These are phyloP conservation scores for Vulpes lagopus DNA, from an alignment of 2,113 vertebrate species.

Conservation along the genomic window DNA sequence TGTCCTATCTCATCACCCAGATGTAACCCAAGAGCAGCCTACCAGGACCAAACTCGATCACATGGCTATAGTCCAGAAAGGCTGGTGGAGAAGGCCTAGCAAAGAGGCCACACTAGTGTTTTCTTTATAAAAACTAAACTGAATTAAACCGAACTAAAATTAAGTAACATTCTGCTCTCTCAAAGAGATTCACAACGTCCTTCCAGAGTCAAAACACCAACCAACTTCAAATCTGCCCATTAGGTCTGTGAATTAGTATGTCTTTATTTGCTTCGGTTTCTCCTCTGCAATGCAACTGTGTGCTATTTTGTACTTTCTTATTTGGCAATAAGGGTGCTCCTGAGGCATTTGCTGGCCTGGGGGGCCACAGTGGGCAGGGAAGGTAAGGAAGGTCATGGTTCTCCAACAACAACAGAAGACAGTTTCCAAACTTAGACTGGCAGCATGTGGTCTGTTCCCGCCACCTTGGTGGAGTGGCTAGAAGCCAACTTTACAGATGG, in stretches of 20 bases:
- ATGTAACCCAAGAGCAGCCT: not conserved
- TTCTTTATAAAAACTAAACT: not conserved
- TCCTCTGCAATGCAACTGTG: not conserved
- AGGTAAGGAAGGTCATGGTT: not conserved
- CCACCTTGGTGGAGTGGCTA: not conserved
- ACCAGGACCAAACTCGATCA: not conserved
- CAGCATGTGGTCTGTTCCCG: not conserved
- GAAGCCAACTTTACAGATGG: not conserved
- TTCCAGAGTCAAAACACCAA: not conserved
- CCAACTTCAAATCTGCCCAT: not conserved
- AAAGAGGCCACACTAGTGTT: not conserved
- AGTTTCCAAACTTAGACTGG: not conserved
- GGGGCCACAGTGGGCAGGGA: not conserved
- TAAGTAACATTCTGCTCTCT: not conserved
- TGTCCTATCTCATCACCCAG: not conserved
- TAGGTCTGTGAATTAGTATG: slow-evolving; percentile 42
- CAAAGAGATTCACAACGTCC: not conserved
- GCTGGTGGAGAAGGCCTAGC: not conserved
- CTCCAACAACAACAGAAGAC: not conserved
- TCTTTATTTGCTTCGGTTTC: slow-evolving; percentile 54
- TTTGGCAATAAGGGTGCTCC: slow-evolving; percentile 1
- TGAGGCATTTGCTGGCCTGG: not conserved
- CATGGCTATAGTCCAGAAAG: not conserved
- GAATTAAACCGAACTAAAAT: slow-evolving; percentile 14
- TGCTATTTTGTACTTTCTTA: slow-evolving; percentile 17